A percentile compares a stretch with the other conserved stretches of the same genome.
These are phyloP conservation scores for Mechanitis messenoides DNA, from an alignment of 2,888 invertebrate species.

Conservation along the genomic window DNA sequence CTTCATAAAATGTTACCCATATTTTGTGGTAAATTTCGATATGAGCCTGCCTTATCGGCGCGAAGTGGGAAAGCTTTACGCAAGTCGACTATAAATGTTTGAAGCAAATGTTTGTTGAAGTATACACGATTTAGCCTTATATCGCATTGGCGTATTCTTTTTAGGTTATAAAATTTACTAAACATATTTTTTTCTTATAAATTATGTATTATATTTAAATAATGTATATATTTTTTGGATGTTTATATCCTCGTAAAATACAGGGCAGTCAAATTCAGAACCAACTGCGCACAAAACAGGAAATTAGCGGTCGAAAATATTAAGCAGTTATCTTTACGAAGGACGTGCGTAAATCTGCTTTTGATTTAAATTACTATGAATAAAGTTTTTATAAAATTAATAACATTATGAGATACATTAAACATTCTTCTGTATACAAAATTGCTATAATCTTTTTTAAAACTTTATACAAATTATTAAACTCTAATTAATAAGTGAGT, in stretches of 20 bases:
- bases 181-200: neutral
- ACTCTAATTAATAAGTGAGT: conserved; percentile 14
- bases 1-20: conserved; percentile 42
- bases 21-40: conserved; percentile 36
- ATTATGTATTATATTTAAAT: neutral
- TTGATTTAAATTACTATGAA: conserved; percentile 1
- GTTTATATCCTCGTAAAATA: neutral
- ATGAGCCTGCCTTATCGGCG: conserved; percentile 33
- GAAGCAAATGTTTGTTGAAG: conserved; percentile 20
- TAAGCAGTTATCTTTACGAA: conserved; percentile 17
- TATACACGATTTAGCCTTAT: conserved; percentile 11
- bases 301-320: conserved; percentile 20
- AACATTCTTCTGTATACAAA: neutral
- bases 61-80: conserved; percentile 31
- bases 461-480: conserved; percentile 1
- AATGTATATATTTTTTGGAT: neutral
- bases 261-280: conserved; percentile 3
- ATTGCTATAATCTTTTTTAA: neutral
- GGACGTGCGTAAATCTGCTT: conserved; percentile 5
- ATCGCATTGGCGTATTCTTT: conserved; percentile 1
- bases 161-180: neutral
- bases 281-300: conserved; percentile 20
- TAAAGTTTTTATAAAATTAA: neutral
- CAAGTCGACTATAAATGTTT: conserved; percentile 28
- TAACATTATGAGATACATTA: no score